Evolutionary conservation across 2,113 vertebrate genomes (phyloP), one percentile per base, ranked within the genome.

Genomic region (Tympanuchus pallidicinctus): DNA sequence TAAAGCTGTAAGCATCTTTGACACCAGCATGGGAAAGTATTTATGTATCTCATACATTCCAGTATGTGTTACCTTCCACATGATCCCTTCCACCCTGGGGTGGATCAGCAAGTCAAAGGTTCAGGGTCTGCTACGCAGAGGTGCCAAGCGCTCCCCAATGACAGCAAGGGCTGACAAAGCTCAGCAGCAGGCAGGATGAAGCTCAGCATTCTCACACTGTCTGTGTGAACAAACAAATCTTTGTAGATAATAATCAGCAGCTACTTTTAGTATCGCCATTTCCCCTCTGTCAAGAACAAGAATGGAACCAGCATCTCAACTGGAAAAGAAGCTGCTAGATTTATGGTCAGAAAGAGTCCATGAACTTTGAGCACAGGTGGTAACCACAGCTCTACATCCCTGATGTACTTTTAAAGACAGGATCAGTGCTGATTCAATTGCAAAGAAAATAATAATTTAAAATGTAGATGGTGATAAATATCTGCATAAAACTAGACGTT

Each of bases 371-470:
- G 75, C 82, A 48, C 1, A 15, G 56, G 61, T 3, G 24, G 45
- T 0, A 15, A 42, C 25, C 38, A 13, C 0, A 1, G 43, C 32
- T 8, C 8, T 0, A 1, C 47, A 11, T 42, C 63, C 74, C 1
- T 1, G 6, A 4, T 2, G 27, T n/a, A 78, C 19, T 5, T 47
- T 47, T 20, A 59, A 2, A 16, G 20, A 25, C 5, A 34, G 61
- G 84, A 36, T 8, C 5, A 5, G 47, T 13, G 64, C 40, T 19
- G 69, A 83, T 57, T 21, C 60, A 34, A 28, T 8, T 43, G 74
- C 76, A 84, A 76, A 52, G 24, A 59, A 91, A 88, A 47, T 0
- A 56, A 45, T 4, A 38, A 13, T 42, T 73, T 0, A 76, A 45
- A 45, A 70, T 72, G 52, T 16, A 70, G 50, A 63, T 10, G 1